These are phyloP conservation scores for Polyploca ridens DNA, from an alignment of 2,888 invertebrate species.

Conservation along the genomic window DNA sequence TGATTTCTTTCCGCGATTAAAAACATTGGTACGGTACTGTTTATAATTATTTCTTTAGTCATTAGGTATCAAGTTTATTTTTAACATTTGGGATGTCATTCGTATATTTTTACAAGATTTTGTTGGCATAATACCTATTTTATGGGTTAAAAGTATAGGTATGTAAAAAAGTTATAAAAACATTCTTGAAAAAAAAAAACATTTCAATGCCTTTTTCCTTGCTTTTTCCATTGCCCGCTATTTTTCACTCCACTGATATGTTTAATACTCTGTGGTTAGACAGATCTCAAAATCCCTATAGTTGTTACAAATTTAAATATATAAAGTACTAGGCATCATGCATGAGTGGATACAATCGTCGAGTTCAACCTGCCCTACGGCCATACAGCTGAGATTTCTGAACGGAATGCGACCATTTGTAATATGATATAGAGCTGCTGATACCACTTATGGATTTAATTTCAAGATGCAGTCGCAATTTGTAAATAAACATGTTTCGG, in stretches of 20 bases:
- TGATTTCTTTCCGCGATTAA: not conserved
- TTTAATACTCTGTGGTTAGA: no score
- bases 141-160: no score
- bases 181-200: no score
- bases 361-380: not conserved
- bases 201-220: no score
- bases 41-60: not conserved
- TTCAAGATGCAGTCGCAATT: not conserved
- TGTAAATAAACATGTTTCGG: not conserved
- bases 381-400: not conserved
- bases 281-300: no score
- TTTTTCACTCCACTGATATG: no score
- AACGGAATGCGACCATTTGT: not conserved
- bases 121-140: no score
- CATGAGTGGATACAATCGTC: not conserved
- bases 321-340: not conserved
- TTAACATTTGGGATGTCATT: no score
- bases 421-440: not conserved
- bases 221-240: no score
- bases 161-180: no score
- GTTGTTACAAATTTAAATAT: not conserved
- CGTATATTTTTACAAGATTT: not conserved
- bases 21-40: conserved; percentile 4
- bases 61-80: no score
- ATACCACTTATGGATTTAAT: not conserved